Conservation (phyloP, 2,113 vertebrate genomes). For the Spea multiplicata region DNA sequence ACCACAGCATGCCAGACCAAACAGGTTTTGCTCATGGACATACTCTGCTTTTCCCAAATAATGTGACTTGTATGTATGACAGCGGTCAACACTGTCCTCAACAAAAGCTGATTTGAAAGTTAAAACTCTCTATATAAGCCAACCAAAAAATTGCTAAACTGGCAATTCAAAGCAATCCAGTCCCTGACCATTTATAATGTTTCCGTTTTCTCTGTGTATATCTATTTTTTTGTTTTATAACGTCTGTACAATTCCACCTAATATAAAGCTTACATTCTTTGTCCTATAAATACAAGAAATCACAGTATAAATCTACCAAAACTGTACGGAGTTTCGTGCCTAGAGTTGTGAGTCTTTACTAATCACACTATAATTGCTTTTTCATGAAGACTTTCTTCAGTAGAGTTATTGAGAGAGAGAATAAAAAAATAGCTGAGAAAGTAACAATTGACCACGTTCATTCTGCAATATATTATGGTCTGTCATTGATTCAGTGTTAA, state of each 20-base stretch:
- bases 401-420: conserved; percentile 40
- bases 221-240: conserved; percentile 60
- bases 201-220: conserved; percentile 49
- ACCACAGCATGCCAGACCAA: background rate
- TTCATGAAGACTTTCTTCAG: conserved; percentile 37
- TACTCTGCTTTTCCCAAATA: background rate
- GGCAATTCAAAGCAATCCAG: conserved; percentile 28
- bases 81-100: background rate
- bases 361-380: conserved; percentile 46
- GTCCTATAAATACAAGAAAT: conserved; percentile 49
- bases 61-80: conserved; percentile 5
- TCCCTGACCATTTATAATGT: conserved; percentile 22
- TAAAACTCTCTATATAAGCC: conserved; percentile 18
- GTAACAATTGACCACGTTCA: conserved; percentile 37
- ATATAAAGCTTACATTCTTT: conserved; percentile 55
- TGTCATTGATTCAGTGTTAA: conserved; percentile 47
- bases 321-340: conserved; percentile 19
- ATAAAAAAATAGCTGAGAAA: conserved; percentile 27
- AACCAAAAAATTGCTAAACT: conserved; percentile 31
- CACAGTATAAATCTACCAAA: conserved; percentile 58
- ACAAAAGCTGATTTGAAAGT: conserved; percentile 21
- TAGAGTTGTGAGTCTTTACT: conserved; percentile 27
- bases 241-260: conserved; percentile 60
- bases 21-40: background rate
- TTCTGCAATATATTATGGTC: conserved; percentile 46